phyloP scores from a whole-genome alignment of 1,140 invertebrate genomes.

The Dreissena polymorpha region DNA sequence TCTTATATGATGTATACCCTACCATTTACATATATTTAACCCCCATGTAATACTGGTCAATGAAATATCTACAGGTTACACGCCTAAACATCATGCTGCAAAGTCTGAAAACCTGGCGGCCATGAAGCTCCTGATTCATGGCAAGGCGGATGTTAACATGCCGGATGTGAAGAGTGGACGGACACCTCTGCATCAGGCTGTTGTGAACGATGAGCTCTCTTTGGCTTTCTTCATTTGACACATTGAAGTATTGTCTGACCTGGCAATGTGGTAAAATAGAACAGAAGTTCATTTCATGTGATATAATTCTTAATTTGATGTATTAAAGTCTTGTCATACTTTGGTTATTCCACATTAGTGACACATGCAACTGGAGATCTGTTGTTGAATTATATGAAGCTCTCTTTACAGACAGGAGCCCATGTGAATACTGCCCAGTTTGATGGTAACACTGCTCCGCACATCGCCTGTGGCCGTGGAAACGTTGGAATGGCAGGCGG shows the following conservation, averaged over 20 bases:
- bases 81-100: conserved; percentile 73
- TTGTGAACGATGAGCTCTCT: conserved; percentile 84
- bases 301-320: too few relatives aligned
- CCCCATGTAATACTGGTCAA: conserved; percentile 16
- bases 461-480: conserved; percentile 75
- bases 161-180: conserved; percentile 88
- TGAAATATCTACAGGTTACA: conserved; percentile 70
- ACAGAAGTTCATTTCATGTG: too few relatives aligned
- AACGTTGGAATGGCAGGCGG: conserved; percentile 74
- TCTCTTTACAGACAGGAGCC: conserved; percentile 65
- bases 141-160: conserved; percentile 72
- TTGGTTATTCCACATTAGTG: too few relatives aligned
- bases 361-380: too few relatives aligned
- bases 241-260: too few relatives aligned
- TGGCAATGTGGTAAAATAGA: too few relatives aligned
- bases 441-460: conserved; percentile 78
- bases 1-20: too few relatives aligned
- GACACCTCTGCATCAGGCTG: conserved; percentile 91
- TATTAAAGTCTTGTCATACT: too few relatives aligned
- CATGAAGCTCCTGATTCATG: conserved; percentile 68
- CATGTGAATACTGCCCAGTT: conserved; percentile 73
- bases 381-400: background rate
- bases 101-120: conserved; percentile 65
- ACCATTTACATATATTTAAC: too few relatives aligned
- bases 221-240: conserved; percentile 56